A percentile compares a stretch with the other conserved stretches of the same genome.
phyloP scores from a whole-genome alignment of 2,888 invertebrate genomes.

The Pollenia amentaria region DNA sequence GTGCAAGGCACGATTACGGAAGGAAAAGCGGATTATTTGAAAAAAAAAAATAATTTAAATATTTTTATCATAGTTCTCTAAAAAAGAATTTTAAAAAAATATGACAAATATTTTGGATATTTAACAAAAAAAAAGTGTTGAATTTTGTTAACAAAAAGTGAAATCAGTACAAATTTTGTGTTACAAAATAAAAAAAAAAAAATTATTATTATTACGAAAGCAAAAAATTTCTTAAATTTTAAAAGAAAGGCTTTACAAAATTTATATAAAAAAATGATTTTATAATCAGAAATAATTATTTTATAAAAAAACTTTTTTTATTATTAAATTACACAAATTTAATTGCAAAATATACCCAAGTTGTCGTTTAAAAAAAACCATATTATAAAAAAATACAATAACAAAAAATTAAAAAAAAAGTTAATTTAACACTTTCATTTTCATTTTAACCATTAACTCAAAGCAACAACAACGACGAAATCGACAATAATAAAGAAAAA shows the following conservation, averaged over 20 bases:
- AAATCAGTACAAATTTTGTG: slow-evolving; percentile 40
- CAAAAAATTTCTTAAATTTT: neutral
- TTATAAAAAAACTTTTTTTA: slow-evolving; percentile 4
- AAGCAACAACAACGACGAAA: slow-evolving; percentile 19
- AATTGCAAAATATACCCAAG: slow-evolving; percentile 53
- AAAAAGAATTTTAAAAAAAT: slow-evolving; percentile 3
- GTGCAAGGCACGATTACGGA: slow-evolving; percentile 73
- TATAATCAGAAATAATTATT: slow-evolving; percentile 9
- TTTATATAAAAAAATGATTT: neutral
- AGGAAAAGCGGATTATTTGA: slow-evolving; percentile 63
- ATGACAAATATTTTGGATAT: neutral
- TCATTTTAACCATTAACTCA: slow-evolving; percentile 50
- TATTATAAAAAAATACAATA: slow-evolving; percentile 21
- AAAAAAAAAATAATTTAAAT: neutral
- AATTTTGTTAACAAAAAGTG: slow-evolving; percentile 19
- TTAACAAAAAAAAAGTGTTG: slow-evolving; percentile 17
- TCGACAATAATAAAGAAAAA: slow-evolving; percentile 17
- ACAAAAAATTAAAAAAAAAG: slow-evolving; percentile 24
- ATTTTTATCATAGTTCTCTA: neutral
- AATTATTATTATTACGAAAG: neutral
- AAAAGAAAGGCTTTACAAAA: neutral
- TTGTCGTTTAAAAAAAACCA: slow-evolving; percentile 32
- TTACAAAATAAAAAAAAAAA: slow-evolving; percentile 20
- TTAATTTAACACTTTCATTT: slow-evolving; percentile 71
- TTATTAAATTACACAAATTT: slow-evolving; percentile 46